phyloP scores from a whole-genome alignment of 2,113 vertebrate genomes.

The Oreochromis tanganicae region DNA sequence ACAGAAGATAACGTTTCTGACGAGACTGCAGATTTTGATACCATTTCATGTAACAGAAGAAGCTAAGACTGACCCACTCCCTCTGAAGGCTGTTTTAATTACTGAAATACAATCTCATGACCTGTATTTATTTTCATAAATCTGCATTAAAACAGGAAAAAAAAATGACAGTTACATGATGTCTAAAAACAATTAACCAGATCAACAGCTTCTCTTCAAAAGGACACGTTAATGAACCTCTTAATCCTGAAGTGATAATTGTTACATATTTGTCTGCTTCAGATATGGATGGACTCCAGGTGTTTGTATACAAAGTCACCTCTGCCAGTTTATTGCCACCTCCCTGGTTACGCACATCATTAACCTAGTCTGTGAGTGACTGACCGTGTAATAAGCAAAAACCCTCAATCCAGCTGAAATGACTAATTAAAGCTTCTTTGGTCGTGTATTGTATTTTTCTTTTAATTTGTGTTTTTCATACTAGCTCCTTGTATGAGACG shows the following conservation, averaged over 20 bases:
- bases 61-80: neutral
- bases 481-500: slow-evolving; percentile 8
- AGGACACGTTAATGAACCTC: neutral
- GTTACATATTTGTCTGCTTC: neutral
- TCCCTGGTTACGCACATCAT: neutral
- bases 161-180: neutral
- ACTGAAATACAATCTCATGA: neutral
- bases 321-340: neutral
- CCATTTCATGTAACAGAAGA: neutral
- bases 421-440: slow-evolving; percentile 46
- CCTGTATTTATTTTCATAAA: neutral
- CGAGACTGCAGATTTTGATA: neutral
- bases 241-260: neutral
- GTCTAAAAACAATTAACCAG: neutral
- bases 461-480: neutral
- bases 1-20: slow-evolving; percentile 23
- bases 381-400: slow-evolving; percentile 19
- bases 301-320: neutral
- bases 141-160: neutral
- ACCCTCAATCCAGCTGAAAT: slow-evolving; percentile 8
- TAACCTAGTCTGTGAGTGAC: neutral
- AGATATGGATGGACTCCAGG: neutral
- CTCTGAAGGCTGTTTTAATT: neutral
- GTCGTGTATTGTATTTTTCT: neutral
- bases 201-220: neutral